Evolutionary conservation across 1,140 invertebrate genomes (phyloP), one percentile per base, ranked within the genome.

Genomic region (Metaphire vulgaris): DNA sequence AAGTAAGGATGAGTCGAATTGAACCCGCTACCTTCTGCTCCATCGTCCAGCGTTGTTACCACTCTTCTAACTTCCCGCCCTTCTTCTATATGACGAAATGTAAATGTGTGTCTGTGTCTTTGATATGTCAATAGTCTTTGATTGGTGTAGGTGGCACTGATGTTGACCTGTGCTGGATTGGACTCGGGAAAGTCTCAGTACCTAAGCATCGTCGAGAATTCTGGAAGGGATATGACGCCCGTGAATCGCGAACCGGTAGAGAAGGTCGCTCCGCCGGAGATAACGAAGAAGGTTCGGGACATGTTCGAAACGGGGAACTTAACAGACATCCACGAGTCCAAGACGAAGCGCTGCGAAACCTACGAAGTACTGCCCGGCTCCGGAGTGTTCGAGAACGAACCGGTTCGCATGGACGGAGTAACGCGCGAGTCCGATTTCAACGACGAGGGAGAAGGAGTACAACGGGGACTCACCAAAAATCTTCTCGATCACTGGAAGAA

Each of bases 351-450:
- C 6, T 21, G 21, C 75, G 29, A 33, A n/a, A 75, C 67, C 26
- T 30, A 75, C 26, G 31, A 69, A 26, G 28, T n/a, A 2, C 56
- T 65, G 33, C 74, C 64, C 30, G 74, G 33, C 21, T 67, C 65
- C 1, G 74, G 74, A 1, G 74, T 75, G 31, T 75, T 67, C 67
- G 74, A 75, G 67, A 75, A 75, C 67, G 31, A 75, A 21, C 74
- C 74, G 2, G 31, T 33, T 28, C 28, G 32, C n/a, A 31, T 69
- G 32, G 74, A 75, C 28, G 74, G 74, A n/a, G 74, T 75, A 1
- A 65, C 67, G 14, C 56, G 74, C n/a, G 56, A 21, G 33, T 33
- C 30, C 0, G 75, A 76, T 29, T 30, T 76, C 69, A 76, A 34
- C 68, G 41, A 71, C 2, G 69, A 16, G 16, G 26, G 69, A 1